Evolutionary conservation across 2,113 vertebrate species (phyloP), one percentile per base, ranked within the genome.

Genomic region (Dromaius novaehollandiae): DNA sequence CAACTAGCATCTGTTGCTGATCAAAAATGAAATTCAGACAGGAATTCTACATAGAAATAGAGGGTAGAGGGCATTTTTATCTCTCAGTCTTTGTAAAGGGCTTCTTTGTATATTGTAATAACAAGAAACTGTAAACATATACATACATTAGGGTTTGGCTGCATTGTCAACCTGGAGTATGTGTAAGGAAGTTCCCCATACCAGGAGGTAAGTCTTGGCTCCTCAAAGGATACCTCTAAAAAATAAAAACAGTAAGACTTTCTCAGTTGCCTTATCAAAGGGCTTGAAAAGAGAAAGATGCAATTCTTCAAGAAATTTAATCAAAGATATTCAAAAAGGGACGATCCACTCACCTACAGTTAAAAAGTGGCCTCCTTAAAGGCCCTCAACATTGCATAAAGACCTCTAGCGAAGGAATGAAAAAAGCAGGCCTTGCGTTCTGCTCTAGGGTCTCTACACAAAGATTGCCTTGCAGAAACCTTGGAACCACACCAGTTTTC

Each of bases 191-290:
- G 96, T 82, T 99, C 99, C 89, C 99, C 99, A 73, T 98, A 99
- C 99, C 99, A 99, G 84, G 98, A 99, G 50, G 99, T 99, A 73
- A 99, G 98, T 91, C 99, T 98, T 65, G 99, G 99, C 82, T 99
- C 99, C 64, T 98, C 98, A 66, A 99, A 99, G 82, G 98, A 98
- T 61, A 97, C 89, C 92, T 98, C 99, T 99, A 78, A 69, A 98
- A 81, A 95, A 84, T 77, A 91, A 93, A 95, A 97, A 64, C 22
- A 80, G 64, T 17, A 97, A 84, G 25, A 93, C 22, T 89, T 90
- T 93, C 92, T 88, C 75, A 88, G 25, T 3, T 78, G 40, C 30
- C 6, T 50, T 68, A 42, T 30, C 36, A 78, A 70, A 46, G 4
- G 11, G 46, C 42, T 46, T 82, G 36, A 55, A 91, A 91, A 77